Evolutionary conservation across 2,113 vertebrate species (phyloP).

Genomic region (Brachirus orientalis): DNA sequence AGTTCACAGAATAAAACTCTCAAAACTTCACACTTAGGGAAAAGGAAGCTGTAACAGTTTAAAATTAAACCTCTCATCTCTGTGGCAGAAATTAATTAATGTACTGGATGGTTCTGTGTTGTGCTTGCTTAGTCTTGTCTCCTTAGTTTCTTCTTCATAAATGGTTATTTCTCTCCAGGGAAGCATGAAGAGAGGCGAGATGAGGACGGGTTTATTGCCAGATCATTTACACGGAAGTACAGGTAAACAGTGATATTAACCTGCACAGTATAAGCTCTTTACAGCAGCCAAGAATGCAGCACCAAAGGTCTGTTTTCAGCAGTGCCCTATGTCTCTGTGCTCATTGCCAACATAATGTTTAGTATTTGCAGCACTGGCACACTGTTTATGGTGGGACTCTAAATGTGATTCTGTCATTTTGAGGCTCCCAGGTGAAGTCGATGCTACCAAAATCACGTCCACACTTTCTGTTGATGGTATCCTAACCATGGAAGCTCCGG

Average conservation of each 20-base stretch:
- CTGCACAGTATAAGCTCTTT: conserved; percentile 13
- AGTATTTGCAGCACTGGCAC: neutral
- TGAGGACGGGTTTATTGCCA: conserved; percentile 78
- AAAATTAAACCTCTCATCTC: conserved; percentile 57
- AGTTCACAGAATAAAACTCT: conserved; percentile 31
- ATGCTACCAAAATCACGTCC: conserved; percentile 61
- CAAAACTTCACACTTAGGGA: conserved; percentile 17
- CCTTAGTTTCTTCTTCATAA: conserved; percentile 36
- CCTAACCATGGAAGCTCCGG: conserved; percentile 76
- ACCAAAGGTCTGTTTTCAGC: neutral
- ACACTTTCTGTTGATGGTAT: conserved; percentile 76
- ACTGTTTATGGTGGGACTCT: neutral
- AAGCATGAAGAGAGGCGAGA: conserved; percentile 81
- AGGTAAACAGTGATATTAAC: conserved; percentile 64
- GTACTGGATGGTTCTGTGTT: conserved; percentile 46
- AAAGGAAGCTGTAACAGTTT: conserved; percentile 26
- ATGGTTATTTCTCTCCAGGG: conserved; percentile 69
- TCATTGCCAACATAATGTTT: conserved; percentile 1
- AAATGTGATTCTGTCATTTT: conserved; percentile 14
- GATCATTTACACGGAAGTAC: conserved; percentile 83
- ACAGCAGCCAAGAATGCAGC: no score
- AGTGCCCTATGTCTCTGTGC: neutral
- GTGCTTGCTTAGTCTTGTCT: conserved; percentile 48
- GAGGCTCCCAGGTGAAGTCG: conserved; percentile 76
- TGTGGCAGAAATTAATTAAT: conserved; percentile 64